These are phyloP conservation scores for Callaeas wilsoni DNA, from an alignment of 2,113 vertebrate species.

Conservation along the genomic window DNA sequence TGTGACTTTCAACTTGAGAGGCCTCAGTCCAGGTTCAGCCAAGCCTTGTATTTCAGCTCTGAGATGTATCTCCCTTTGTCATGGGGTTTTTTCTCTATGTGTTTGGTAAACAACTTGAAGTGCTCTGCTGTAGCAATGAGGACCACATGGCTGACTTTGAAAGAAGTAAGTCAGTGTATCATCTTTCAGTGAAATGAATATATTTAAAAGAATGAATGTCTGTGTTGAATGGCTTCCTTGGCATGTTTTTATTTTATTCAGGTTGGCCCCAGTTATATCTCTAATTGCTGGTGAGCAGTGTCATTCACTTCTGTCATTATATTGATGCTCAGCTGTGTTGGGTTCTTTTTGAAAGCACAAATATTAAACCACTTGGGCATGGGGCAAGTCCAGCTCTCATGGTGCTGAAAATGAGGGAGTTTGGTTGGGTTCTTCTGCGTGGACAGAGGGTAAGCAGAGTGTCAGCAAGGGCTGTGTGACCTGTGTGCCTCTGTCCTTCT, in stretches of 20 bases:
- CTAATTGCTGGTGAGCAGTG: neutral
- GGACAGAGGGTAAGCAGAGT: neutral
- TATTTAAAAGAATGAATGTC: neutral
- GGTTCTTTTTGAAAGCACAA: neutral
- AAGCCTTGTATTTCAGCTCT: neutral
- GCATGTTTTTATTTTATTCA: neutral
- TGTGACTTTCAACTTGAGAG: neutral
- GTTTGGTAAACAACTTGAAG: neutral
- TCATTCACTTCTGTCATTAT: neutral
- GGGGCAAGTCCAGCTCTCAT: neutral
- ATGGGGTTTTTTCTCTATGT: neutral
- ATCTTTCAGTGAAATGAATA: neutral
- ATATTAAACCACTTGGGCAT: neutral
- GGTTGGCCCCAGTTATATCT: neutral
- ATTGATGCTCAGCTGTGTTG: neutral
- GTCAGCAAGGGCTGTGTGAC: neutral
- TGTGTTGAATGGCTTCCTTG: neutral
- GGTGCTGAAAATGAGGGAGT: neutral
- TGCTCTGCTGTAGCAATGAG: neutral
- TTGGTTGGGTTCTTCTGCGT: accelerated
- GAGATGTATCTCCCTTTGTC: neutral
- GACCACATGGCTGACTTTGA: neutral
- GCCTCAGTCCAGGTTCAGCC: neutral
- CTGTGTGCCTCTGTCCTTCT: neutral
- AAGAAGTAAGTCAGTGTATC: neutral